A percentile compares a stretch with the other conserved stretches of the same genome.
These are phyloP conservation scores for Neodiprion fabricii DNA, from an alignment of 1,140 invertebrate species.

Conservation along the genomic window DNA sequence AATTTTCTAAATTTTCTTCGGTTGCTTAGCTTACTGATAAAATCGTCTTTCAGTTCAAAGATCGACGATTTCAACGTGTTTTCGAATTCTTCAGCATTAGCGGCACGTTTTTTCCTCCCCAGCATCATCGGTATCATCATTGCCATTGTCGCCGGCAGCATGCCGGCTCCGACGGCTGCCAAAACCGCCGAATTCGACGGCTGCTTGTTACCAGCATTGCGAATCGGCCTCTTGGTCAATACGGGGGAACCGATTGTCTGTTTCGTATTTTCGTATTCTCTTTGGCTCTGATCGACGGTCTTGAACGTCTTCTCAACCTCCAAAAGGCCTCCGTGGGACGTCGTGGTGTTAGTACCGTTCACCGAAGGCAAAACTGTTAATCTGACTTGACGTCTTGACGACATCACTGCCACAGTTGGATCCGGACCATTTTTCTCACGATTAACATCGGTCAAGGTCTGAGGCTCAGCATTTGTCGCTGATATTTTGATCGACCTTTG, in stretches of 20 bases:
- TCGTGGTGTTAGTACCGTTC: slow-evolving; percentile 71
- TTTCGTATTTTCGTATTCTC: slow-evolving; percentile 59
- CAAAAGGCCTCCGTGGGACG: slow-evolving; percentile 76
- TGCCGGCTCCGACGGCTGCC: slow-evolving; percentile 76
- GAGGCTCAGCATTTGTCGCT: slow-evolving; percentile 57
- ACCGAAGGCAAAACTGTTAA: slow-evolving; percentile 74
- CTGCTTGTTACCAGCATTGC: slow-evolving; percentile 36
- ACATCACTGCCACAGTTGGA: slow-evolving; percentile 43
- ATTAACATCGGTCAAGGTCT: slow-evolving; percentile 40
- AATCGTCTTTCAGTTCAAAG: neutral
- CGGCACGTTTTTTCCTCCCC: slow-evolving; percentile 57
- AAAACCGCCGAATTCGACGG: slow-evolving; percentile 66
- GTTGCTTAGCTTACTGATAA: neutral
- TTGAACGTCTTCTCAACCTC: slow-evolving; percentile 76
- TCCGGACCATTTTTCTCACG: slow-evolving; percentile 31
- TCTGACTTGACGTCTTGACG: slow-evolving; percentile 63
- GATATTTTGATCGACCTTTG: slow-evolving; percentile 58
- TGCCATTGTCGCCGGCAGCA: slow-evolving; percentile 80
- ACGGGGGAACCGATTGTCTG: slow-evolving; percentile 35
- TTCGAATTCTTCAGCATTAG: neutral
- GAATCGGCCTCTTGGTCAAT: slow-evolving; percentile 42
- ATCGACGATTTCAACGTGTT: neutral
- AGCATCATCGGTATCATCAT: slow-evolving; percentile 80
- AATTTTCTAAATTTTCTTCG: neutral
- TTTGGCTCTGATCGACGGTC: slow-evolving; percentile 68